Evolutionary conservation across 2,797 vertebrate species (phyloP).

Genomic region (Acrossocheilus wenchowensis): DNA sequence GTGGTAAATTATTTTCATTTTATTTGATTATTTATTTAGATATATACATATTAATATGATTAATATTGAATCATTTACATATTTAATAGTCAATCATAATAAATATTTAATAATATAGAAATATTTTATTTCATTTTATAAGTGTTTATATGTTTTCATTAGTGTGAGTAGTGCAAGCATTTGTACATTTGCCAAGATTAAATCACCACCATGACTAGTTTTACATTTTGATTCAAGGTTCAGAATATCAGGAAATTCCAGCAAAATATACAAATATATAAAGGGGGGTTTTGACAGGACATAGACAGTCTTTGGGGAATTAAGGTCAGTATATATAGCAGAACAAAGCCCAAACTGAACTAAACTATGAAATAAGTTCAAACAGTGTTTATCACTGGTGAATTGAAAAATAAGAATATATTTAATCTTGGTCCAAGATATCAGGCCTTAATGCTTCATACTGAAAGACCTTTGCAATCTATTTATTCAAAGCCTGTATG

Average conservation of each 20-base stretch:
- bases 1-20: neutral
- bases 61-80: neutral
- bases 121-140: neutral
- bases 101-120: neutral
- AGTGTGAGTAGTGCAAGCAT: neutral
- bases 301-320: conserved; percentile 11
- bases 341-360: neutral
- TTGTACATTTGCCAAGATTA: neutral
- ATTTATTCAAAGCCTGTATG: neutral
- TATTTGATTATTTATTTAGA: neutral
- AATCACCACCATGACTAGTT: neutral
- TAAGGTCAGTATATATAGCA: neutral
- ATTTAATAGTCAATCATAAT: neutral
- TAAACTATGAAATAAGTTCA: neutral
- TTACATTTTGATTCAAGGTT: neutral
- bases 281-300: conserved; percentile 27
- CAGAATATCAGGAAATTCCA: conserved; percentile 23
- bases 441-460: neutral
- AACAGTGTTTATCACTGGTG: neutral
- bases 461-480: neutral
- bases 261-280: conserved; percentile 12
- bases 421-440: neutral
- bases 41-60: neutral
- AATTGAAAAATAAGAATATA: neutral
- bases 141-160: too few relatives aligned